Percentiles rank a stretch among this genome's conserved stretches.
Conservation (phyloP, 92 coral and sea anemone species). For the Epizoanthus rinbou region DNA sequence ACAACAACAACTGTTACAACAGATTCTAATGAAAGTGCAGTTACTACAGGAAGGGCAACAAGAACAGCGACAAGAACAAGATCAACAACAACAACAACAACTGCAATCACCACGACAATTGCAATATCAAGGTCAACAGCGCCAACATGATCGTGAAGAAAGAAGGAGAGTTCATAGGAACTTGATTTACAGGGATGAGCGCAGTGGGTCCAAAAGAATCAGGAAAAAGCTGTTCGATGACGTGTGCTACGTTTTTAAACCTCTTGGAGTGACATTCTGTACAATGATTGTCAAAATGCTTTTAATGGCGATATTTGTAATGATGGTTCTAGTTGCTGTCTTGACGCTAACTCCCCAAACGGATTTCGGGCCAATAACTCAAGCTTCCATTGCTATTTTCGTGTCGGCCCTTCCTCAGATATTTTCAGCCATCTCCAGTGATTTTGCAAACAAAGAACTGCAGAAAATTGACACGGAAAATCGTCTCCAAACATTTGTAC, state of each 20-base stretch:
- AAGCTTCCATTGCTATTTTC: background rate
- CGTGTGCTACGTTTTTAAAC: background rate
- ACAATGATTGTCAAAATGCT: background rate
- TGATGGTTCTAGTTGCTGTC: background rate
- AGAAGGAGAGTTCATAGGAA: background rate
- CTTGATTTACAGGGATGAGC: background rate
- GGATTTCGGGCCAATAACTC: conserved; percentile 6
- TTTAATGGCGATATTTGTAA: background rate
- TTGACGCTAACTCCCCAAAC: conserved; percentile 7
- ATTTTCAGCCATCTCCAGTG: background rate
- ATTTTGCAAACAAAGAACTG: background rate
- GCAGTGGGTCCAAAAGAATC: background rate
- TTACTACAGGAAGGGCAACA: no score
- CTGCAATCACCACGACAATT: no score
- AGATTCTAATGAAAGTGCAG: no score
- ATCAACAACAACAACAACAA: no score
- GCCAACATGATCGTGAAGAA: no score
- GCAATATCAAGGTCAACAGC: no score
- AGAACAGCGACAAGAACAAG: no score
- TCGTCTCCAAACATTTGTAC: background rate
- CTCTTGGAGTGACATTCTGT: background rate
- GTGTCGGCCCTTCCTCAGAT: background rate
- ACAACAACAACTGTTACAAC: no score
- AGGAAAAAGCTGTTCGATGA: background rate
- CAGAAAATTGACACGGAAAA: background rate